Evolutionary conservation across 2,113 vertebrate genomes (phyloP), one percentile per base, ranked within the genome.

Genomic region (Actenoides hombroni): DNA sequence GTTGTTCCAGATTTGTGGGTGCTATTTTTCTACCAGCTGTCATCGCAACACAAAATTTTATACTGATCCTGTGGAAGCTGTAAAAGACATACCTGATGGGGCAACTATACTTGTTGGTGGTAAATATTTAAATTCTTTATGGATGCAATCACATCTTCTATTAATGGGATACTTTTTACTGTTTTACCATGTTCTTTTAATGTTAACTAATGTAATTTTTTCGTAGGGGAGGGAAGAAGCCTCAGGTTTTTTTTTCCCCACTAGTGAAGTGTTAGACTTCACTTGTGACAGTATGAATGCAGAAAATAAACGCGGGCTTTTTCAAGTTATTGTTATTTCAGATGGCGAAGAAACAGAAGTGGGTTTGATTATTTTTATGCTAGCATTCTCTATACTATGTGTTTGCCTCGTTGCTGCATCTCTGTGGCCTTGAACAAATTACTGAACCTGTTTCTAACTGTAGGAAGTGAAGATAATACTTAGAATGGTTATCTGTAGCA

Each of bases 71-170:
- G 95, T 98, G 46, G 99, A 99, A 68, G 99, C 99, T n/a, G 98
- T 99, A 18, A 99, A 98, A 97, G 99, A 99, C 90, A 99, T 99
- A 92, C 98, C 99, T 4, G 94, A 98, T 95, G 99, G 99, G 37
- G 97, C 99, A 11, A 99, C 98, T 3, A 11, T 99, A 79, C 98
- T 99, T 60, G 99, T 99, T 90, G 99, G 99, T 97, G 99, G 99
- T 99, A 97, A 98, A 96, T 97, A 83, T 40, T 64, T 56, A 57
- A 71, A 86, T 95, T 92, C n/a, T 51, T 94, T 75, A 40, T 59
- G 35, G 40, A 59, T 88, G 24, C 19, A 70, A 5, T 49, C 20
- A 53, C 8, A 2, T 37, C 20, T 70, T 82, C 31, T 63, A 3
- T 68, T 68, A 71, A 46, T 3, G 11, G 83, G 20, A 84, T 60